Percentiles rank a stretch among this genome's conserved stretches.
phyloP scores from a whole-genome alignment of 2,797 vertebrate genomes.

The Takifugu rubripes region DNA sequence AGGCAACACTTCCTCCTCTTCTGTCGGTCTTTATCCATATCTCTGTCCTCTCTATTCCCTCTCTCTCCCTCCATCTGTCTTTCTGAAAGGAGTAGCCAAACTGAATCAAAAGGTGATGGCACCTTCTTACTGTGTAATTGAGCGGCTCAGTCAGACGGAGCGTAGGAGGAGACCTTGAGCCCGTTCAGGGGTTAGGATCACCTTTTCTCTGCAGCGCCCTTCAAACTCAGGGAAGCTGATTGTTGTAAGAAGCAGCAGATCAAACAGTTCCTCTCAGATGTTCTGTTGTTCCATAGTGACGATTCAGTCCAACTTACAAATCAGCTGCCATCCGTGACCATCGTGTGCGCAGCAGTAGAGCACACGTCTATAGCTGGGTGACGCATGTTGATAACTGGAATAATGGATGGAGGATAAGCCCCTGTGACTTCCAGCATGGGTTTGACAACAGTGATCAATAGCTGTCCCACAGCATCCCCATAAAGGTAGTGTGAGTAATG shows the following conservation, averaged over 20 bases:
- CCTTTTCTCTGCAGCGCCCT: conserved; percentile 2
- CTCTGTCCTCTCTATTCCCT: conserved; percentile 2
- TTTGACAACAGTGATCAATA: conserved; percentile 65
- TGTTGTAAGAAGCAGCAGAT: conserved; percentile 30
- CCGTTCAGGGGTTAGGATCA: conserved; percentile 33
- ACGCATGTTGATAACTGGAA: conserved; percentile 49
- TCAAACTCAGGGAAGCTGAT: conserved; percentile 17
- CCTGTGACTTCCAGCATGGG: conserved; percentile 37
- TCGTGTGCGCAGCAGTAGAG: conserved; percentile 37
- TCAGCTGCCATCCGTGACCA: conserved; percentile 14
- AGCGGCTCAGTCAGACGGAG: conserved; percentile 8
- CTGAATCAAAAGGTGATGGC: conserved; percentile 37
- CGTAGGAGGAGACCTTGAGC: conserved; percentile 32
- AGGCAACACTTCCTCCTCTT: conserved; percentile 13
- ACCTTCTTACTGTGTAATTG: background rate
- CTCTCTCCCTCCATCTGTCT: conserved; percentile 12
- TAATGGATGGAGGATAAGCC: conserved; percentile 55
- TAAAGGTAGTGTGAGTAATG: conserved; percentile 9
- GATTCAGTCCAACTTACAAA: conserved; percentile 18
- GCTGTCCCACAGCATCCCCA: conserved; percentile 42
- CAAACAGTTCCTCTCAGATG: conserved; percentile 24
- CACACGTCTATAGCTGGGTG: conserved; percentile 27
- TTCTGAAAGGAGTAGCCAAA: too few species aligned
- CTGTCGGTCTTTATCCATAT: conserved; percentile 1
- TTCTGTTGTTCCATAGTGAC: too few species aligned